Evolutionary conservation across 2,113 vertebrate species (phyloP), one percentile per base, ranked within the genome.

Genomic region (Nipponia nippon): DNA sequence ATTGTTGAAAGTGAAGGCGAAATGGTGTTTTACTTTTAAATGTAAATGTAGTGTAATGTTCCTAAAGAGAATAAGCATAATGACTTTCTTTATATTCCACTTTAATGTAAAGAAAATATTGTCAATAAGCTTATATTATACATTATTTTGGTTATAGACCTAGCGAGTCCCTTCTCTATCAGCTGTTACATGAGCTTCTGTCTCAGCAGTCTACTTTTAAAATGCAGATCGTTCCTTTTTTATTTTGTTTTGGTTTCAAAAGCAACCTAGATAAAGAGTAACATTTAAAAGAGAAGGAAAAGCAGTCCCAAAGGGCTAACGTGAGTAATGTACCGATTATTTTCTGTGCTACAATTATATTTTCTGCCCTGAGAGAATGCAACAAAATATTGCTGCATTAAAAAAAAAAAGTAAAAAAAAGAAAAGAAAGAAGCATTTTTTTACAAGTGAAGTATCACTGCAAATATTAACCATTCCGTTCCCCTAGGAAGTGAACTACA

Each of bases 301-400:
- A 89, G 25, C 32, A 72, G 77, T 96, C 86, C 87, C 91, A 92
- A 94, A 83, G 83, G 91, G 71, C 49, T 69, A 90, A 91, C 0
- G 15, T 86, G 93, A 95, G 63, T 93, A 97, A 96, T 95, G 87
- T 85, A 70, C 80, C 87, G 97, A 94, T 93, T 97, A 97, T 95
- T 95, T 96, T 93, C 46, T 82, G 40, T 67, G 38, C 70, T 92
- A 56, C 67, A 96, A 91, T 97, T 96, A 92, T 89, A 92, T 93
- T 89, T 95, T 90, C 66, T 96, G 44, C 87, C 94, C n/a, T 46
- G 44, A 96, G 96, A 95, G 91, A 95, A 94, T 81, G 65, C 23
- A 94, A 80, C 40, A 92, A 90, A 89, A 70, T 17, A 50, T 44
- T 67, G 16, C 16, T 83, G 42, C 20, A 52, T 46, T 4, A 40